phyloP scores from a whole-genome alignment of 1,140 invertebrate species.

The Ruditapes philippinarum region DNA sequence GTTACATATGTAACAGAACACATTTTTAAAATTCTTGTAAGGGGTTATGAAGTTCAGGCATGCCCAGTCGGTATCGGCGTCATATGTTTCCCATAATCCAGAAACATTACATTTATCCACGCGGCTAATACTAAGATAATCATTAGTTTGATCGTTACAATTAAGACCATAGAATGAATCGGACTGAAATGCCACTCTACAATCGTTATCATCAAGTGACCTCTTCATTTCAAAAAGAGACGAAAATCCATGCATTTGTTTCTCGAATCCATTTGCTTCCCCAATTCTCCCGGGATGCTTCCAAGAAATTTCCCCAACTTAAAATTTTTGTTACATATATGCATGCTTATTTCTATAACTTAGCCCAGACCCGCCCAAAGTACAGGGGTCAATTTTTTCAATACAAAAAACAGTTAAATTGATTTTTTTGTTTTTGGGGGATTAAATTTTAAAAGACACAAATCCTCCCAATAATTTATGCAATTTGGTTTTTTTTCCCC shows the following conservation, averaged over 20 bases:
- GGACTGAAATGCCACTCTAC: neutral
- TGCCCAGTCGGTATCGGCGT: neutral
- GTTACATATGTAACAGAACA: conserved; percentile 26
- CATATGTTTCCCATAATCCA: neutral
- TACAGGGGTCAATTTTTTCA: too few species aligned
- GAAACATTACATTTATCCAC: neutral
- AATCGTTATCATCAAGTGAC: neutral
- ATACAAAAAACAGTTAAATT: too few species aligned
- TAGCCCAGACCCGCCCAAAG: too few species aligned
- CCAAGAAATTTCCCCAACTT: too few species aligned
- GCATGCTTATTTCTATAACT: too few species aligned
- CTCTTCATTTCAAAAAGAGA: neutral
- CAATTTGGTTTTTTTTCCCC: too few species aligned
- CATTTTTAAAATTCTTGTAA: neutral
- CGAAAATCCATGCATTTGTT: neutral
- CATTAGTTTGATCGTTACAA: neutral
- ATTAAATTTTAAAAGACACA: too few species aligned
- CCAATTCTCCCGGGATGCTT: too few species aligned
- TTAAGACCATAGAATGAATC: too few species aligned
- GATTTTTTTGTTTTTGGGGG: too few species aligned
- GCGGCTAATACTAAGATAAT: neutral
- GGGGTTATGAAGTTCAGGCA: neutral
- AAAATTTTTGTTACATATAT: too few species aligned
- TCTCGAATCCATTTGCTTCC: neutral
- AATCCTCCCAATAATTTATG: too few species aligned